Conservation (phyloP, 2,888 invertebrate species). For the Gonocerus acuteangulatus region DNA sequence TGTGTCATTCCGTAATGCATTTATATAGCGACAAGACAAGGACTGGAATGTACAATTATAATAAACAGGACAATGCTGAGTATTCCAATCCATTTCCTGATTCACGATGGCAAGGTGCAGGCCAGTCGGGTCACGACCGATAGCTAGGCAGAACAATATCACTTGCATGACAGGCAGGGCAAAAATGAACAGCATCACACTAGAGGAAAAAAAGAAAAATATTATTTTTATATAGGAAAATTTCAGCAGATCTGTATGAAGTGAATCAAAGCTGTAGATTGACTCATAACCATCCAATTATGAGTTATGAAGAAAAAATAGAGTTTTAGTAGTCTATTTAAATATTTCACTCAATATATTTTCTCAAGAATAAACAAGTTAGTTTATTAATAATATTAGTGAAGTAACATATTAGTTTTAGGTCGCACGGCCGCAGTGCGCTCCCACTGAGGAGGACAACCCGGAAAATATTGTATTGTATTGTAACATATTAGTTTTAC, state of each 20-base stretch:
- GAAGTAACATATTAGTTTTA: too few species aligned
- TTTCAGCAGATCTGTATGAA: neutral
- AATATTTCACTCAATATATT: too few species aligned
- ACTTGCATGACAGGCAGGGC: slow-evolving; percentile 91
- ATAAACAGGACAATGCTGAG: slow-evolving; percentile 48
- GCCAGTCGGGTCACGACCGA: slow-evolving; percentile 77
- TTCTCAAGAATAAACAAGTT: too few species aligned
- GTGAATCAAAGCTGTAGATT: too few species aligned
- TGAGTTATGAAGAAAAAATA: too few species aligned
- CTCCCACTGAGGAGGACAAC: too few species aligned
- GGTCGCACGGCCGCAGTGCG: too few species aligned
- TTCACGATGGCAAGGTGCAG: slow-evolving; percentile 73
- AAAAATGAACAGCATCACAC: slow-evolving; percentile 86
- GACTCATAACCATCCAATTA: too few species aligned
- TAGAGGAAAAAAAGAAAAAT: slow-evolving; percentile 36
- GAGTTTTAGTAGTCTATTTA: too few species aligned
- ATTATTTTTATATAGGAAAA: neutral
- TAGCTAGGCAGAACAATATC: slow-evolving; percentile 85
- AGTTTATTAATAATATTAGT: too few species aligned
- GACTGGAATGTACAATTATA: slow-evolving; percentile 59
- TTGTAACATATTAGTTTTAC: too few species aligned
- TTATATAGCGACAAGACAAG: slow-evolving; percentile 72
- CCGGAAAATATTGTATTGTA: too few species aligned
- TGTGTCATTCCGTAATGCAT: slow-evolving; percentile 62
- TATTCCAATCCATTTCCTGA: slow-evolving; percentile 52